Evolutionary conservation across 2,113 vertebrate genomes (phyloP), one percentile per base, ranked within the genome.

Genomic region (Hyperopisus bebe): DNA sequence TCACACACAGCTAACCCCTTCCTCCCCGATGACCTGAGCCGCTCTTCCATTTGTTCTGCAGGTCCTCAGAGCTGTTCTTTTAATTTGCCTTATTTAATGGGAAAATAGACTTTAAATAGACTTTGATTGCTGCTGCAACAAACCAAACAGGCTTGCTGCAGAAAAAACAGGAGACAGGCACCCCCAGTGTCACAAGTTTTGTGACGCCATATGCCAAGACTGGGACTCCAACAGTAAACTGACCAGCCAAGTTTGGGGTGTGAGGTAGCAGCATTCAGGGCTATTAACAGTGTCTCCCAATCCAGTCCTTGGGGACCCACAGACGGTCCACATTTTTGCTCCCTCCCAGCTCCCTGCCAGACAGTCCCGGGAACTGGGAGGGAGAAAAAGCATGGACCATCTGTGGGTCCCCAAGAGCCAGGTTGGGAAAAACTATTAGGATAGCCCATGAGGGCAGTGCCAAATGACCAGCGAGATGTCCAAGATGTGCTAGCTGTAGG

Each of bases 1-100:
- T 91, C 92, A 94, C 93, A 92, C 91, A 1, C 91, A 91, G 93
- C 91, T 92, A 91, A 94, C 93, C 82, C 89, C 39, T 92, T 95
- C 94, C 94, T 94, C 70, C 9, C 74, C 90, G 39, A 42, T 3
- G 89, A 93, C 39, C 17, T 84, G 82, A 3, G 70, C 31, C 13
- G 15, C 74, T 15, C 15, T 80, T 80, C 31, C 15, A 1, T 35
- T 35, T 39, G 31, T 77, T 39, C 70, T 17, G 31, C n/a, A 1
- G n/a, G 6, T 80, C 17, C 35, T 80, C 74, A 17, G 74, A 80
- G 74, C 15, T 19, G 74, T 42, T 42, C 35, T 80, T 39, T 80
- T 80, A 42, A 80, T 77, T 39, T 80, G 74, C 39, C 31, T 70
- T 13, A 70, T 31, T 70, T 80, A 80, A 42, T 8, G 35, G 74